Percentiles rank a stretch among this genome's conserved stretches.
phyloP scores from a whole-genome alignment of 2,797 vertebrate genomes.

The Thalassophryne amazonica region DNA sequence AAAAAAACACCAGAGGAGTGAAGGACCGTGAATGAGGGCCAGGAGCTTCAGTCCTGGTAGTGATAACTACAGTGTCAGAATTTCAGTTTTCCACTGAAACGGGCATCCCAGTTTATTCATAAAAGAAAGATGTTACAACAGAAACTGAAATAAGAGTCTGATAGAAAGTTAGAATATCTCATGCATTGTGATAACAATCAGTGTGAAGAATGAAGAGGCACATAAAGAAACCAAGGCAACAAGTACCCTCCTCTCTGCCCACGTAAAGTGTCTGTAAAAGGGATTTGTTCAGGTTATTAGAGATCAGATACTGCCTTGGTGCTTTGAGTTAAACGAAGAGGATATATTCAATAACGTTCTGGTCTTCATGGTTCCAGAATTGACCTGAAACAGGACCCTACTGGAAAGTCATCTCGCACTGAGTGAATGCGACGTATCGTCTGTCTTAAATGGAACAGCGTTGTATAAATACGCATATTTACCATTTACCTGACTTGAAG shows the following conservation, averaged over 20 bases:
- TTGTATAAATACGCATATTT: no score
- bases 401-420: no score
- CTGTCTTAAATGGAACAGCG: no score
- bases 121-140: slow-evolving; percentile 56
- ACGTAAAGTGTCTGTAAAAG: slow-evolving; percentile 23
- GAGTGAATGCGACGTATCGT: no score
- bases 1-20: slow-evolving; percentile 39
- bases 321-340: no score
- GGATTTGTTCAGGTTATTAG: background rate
- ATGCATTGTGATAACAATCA: slow-evolving; percentile 36
- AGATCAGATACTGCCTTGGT: slow-evolving; percentile 22
- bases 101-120: slow-evolving; percentile 42
- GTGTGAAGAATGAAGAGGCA: slow-evolving; percentile 74
- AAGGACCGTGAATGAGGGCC: slow-evolving; percentile 1
- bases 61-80: slow-evolving; percentile 41
- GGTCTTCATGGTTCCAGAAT: no score
- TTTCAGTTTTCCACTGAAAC: slow-evolving; percentile 42
- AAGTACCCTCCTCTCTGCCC: slow-evolving; percentile 30
- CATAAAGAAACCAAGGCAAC: slow-evolving; percentile 79
- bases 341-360: no score
- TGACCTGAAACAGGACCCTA: no score
- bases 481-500: no score
- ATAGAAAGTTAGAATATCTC: slow-evolving; percentile 37
- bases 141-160: slow-evolving; percentile 64
- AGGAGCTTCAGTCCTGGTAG: slow-evolving; percentile 25